Base-by-base conservation (phyloP, 2,888 invertebrate species). In the Scaptomyza polygonia region DNA sequence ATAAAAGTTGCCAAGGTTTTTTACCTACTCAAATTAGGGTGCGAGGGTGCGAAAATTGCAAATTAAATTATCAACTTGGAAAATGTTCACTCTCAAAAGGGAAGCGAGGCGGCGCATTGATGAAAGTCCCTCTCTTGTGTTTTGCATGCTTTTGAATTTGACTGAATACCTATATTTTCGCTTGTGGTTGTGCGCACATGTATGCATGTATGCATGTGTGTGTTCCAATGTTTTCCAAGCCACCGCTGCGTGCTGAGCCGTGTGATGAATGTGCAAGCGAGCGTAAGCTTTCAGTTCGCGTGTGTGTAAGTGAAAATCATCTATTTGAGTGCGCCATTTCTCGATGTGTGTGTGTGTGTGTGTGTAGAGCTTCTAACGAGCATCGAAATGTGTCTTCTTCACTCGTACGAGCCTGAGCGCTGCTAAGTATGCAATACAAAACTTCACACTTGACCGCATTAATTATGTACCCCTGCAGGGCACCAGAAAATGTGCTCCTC, bases 211-310 rank as follows among this genome's bases (percentile, higher is more conserved):
- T 53, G 36, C 34, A 16, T 29, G 29, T 54, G 29, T 45, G 16
- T 44, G 40, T 43, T 42, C 36, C 42, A 67, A 57, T 53, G 25
- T 40, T 36, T 51, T 45, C 39, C 64, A 56, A 56, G 51, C 43
- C 25, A 40, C 55, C 36, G 63, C 58, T 74, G 72, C 74, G 83
- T 86, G 86, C 80, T 82, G 80, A 81, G 83, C 77, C 84, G 78
- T 82, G 55, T 86, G 86, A 81, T 84, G 86, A 84, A 86, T 82
- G 86, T 82, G 81, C 86, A 84, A 83, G 81, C 84, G 81, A 84
- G 82, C 84, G 82, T 86, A 62, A 82, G 75, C 81, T 70, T 70
- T 68, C 67, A 55, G 67, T 68, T 74, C 83, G 66, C 74, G 58
- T 85, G 59, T 85, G 59, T 84, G 77, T 53, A 45, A 25, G 44